Conservation (phyloP, 2,797 vertebrate genomes). For the Synaphobranchus kaupii region DNA sequence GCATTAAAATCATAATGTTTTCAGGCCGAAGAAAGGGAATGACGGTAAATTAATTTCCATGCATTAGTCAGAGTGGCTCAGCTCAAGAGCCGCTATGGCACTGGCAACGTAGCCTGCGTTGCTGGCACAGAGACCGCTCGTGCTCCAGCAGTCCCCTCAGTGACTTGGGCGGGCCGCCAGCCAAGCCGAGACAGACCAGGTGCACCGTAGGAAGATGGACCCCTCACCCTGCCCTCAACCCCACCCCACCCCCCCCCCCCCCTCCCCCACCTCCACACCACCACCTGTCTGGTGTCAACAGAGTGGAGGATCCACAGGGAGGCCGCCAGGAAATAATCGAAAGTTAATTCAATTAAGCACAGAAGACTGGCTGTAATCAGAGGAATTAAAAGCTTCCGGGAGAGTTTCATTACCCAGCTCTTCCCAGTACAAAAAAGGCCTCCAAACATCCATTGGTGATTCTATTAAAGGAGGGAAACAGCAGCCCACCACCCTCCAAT, state of each 20-base stretch:
- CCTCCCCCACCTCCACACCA: neutral
- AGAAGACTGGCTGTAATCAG: conserved; percentile 26
- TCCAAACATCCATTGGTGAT: conserved; percentile 17
- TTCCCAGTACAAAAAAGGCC: conserved; percentile 27
- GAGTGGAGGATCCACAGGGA: neutral
- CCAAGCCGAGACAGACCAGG: neutral
- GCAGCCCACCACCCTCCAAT: neutral
- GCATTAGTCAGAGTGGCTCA: neutral
- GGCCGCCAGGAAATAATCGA: neutral
- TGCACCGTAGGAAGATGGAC: neutral
- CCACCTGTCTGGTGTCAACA: conserved; percentile 5
- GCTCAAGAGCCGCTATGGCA: neutral
- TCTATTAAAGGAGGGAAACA: neutral
- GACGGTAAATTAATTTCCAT: neutral
- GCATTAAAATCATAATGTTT: neutral
- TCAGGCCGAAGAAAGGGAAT: neutral
- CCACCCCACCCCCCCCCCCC: neutral
- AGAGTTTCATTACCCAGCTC: conserved; percentile 51
- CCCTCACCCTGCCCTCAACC: too few relatives aligned
- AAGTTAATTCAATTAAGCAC: conserved; percentile 16
- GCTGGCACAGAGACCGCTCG: neutral
- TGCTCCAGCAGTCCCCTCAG: neutral
- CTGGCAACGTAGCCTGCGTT: neutral
- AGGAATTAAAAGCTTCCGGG: conserved; percentile 54
- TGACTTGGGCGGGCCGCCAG: neutral